phyloP scores from a whole-genome alignment of 2,797 vertebrate genomes.

The Merluccius polli region DNA sequence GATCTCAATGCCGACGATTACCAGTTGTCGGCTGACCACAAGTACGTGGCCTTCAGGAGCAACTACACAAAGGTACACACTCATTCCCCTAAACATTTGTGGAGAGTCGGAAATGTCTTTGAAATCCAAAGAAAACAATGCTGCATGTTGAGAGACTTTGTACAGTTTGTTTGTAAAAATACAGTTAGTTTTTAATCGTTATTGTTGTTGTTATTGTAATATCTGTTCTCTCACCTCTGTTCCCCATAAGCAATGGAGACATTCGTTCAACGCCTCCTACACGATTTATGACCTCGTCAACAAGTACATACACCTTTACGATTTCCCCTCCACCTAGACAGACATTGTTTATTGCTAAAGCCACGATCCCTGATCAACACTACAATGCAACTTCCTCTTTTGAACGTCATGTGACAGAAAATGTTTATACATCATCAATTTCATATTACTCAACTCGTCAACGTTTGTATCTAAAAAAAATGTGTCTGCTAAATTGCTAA shows the following conservation, averaged over 20 bases:
- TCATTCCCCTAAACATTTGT: conserved; percentile 39
- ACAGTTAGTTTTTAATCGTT: not conserved
- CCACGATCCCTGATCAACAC: not conserved
- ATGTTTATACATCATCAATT: not conserved
- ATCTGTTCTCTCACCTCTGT: not conserved
- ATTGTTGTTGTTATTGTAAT: conserved; percentile 4
- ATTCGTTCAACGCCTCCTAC: conserved; percentile 88
- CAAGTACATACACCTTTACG: conserved; percentile 57
- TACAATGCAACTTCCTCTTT: not conserved
- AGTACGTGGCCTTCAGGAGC: conserved; percentile 85
- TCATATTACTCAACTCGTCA: too few species aligned
- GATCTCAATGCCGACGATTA: conserved; percentile 78
- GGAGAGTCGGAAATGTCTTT: not conserved
- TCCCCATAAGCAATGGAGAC: conserved; percentile 83
- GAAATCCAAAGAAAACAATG: not conserved
- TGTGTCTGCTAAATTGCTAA: not conserved
- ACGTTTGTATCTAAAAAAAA: too few species aligned
- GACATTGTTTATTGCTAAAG: not conserved
- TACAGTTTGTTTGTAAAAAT: too few species aligned
- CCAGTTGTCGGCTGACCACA: conserved; percentile 79
- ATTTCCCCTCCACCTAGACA: not conserved
- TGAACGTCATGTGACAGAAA: not conserved
- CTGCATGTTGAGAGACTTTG: too few species aligned
- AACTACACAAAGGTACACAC: conserved; percentile 84
- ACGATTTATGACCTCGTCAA: conserved; percentile 75